Evolutionary conservation across 2,797 vertebrate genomes (phyloP).

Genomic region (Enteromius fasciolatus): DNA sequence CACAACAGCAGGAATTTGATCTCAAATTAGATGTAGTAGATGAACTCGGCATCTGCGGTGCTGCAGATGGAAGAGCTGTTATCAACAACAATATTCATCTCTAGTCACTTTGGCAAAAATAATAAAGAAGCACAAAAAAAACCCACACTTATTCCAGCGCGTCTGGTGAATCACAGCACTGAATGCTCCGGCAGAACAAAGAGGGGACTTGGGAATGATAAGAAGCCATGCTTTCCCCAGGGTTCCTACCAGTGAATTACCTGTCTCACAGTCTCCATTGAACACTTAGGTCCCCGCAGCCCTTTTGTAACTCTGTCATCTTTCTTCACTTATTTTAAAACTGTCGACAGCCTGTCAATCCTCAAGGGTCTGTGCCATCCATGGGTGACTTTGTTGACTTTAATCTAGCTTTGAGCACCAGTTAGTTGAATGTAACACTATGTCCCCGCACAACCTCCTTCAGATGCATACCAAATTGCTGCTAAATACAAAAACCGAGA

Average conservation of each 20-base stretch:
- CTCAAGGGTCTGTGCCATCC: slow-evolving; percentile 24
- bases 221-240: slow-evolving; percentile 31
- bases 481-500: neutral
- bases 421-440: slow-evolving; percentile 20
- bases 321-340: slow-evolving; percentile 49
- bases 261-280: slow-evolving; percentile 43
- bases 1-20: slow-evolving; percentile 63
- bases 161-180: slow-evolving; percentile 12
- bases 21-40: slow-evolving; percentile 62
- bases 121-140: slow-evolving; percentile 38
- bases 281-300: slow-evolving; percentile 39
- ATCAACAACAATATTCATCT: slow-evolving; percentile 54
- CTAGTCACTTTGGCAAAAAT: slow-evolving; percentile 42
- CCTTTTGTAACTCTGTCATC: slow-evolving; percentile 53
- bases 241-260: slow-evolving; percentile 52
- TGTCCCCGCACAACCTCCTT: neutral
- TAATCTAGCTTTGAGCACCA: slow-evolving; percentile 39
- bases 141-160: slow-evolving; percentile 35
- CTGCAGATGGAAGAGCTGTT: slow-evolving; percentile 53
- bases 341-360: slow-evolving; percentile 52
- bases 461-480: neutral
- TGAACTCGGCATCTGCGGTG: slow-evolving; percentile 51
- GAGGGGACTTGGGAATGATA: slow-evolving; percentile 35
- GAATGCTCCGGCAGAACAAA: slow-evolving; percentile 31
- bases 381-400: slow-evolving; percentile 43